A percentile compares a stretch with the other conserved stretches of the same genome.
These are phyloP conservation scores for Agelas oroides DNA, from an alignment of 37 sponge, comb jelly and placozoan species.

Conservation along the genomic window DNA sequence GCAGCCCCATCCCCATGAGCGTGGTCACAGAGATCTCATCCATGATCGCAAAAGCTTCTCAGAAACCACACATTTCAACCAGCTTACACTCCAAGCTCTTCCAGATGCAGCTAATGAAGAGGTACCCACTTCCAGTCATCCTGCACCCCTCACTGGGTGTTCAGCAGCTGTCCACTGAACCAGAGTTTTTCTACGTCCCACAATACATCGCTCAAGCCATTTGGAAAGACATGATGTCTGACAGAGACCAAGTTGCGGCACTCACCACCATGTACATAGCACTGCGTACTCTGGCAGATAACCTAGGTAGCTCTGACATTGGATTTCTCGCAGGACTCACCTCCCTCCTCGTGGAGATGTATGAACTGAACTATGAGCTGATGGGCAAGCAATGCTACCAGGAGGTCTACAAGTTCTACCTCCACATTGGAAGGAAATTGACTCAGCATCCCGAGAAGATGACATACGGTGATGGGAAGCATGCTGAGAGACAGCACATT, in stretches of 20 bases:
- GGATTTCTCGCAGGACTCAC: background rate
- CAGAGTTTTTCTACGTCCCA: slow-evolving; percentile 4
- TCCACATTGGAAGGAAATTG: no score
- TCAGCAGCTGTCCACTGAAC: background rate
- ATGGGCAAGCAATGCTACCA: slow-evolving; percentile 47
- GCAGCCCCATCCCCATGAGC: slow-evolving; percentile 17
- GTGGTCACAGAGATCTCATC: slow-evolving; percentile 24
- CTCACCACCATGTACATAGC: slow-evolving; percentile 21
- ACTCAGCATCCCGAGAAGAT: no score
- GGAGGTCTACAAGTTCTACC: background rate
- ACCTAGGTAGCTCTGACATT: background rate
- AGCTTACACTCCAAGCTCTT: slow-evolving; percentile 4
- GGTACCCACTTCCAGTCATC: slow-evolving; percentile 35
- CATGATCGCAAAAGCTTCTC: slow-evolving; percentile 17
- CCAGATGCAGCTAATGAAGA: slow-evolving; percentile 1
- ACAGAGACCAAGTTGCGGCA: slow-evolving; percentile 12
- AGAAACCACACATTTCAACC: slow-evolving; percentile 19
- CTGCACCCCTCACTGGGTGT: background rate
- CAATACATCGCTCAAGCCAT: slow-evolving; percentile 13
- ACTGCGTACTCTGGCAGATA: background rate
- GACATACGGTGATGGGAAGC: no score
- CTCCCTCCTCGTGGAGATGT: background rate
- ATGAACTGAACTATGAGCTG: slow-evolving; percentile 11
- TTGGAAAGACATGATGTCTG: slow-evolving; percentile 28
- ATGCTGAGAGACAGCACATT: no score